These are phyloP conservation scores for Willisornis vidua DNA, from an alignment of 2,113 vertebrate species.

Conservation along the genomic window DNA sequence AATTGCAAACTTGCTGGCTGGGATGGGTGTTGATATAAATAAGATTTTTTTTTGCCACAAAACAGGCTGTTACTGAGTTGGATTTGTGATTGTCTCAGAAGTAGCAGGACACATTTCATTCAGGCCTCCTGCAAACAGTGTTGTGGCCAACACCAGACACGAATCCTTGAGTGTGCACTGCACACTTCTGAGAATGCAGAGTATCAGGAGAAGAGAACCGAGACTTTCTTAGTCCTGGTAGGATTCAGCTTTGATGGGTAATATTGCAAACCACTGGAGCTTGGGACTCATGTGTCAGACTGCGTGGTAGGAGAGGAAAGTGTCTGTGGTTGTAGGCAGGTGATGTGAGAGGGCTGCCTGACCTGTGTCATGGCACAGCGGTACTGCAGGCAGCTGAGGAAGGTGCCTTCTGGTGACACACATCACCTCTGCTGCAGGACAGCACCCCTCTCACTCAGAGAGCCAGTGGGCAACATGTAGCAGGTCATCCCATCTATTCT, in stretches of 20 bases:
- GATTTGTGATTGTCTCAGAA: background rate
- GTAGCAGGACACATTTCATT: background rate
- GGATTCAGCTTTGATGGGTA: background rate
- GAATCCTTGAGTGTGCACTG: background rate
- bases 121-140: background rate
- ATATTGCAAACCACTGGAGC: constrained; percentile 21
- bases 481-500: background rate
- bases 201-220: background rate
- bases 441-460: background rate
- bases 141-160: background rate
- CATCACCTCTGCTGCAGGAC: background rate
- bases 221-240: background rate
- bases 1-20: background rate
- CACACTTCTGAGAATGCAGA: background rate
- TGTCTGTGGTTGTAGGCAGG: background rate
- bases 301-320: background rate
- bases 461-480: accelerated
- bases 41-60: background rate
- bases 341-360: background rate
- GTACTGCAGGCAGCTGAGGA: background rate
- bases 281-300: background rate
- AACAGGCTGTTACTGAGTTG: background rate
- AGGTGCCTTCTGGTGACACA: background rate
- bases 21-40: background rate
- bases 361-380: background rate